Evolutionary conservation across 1,140 invertebrate species (phyloP).

Genomic region (Oppia nitens): DNA sequence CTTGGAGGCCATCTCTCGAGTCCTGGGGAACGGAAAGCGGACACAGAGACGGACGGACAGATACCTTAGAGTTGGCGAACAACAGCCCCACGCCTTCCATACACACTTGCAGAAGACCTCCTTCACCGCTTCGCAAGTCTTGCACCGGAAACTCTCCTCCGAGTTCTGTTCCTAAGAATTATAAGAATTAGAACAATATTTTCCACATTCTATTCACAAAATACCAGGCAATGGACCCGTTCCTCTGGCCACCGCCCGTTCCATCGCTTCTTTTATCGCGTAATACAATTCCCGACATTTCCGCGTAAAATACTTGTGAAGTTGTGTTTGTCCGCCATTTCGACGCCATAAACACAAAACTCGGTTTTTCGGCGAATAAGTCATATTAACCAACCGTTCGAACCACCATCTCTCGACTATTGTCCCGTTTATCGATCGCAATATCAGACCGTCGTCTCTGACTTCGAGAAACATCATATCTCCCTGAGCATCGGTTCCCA

Average conservation of each 20-base stretch:
- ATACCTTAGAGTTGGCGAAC: conserved; percentile 96
- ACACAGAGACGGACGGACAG: neutral
- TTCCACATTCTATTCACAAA: neutral
- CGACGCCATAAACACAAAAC: conserved; percentile 62
- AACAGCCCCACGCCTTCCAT: conserved; percentile 96
- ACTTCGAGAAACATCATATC: conserved; percentile 92
- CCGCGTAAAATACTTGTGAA: conserved; percentile 97
- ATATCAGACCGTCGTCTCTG: conserved; percentile 86
- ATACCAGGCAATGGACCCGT: conserved; percentile 46
- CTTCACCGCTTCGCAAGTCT: conserved; percentile 87
- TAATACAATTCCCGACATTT: conserved; percentile 99
- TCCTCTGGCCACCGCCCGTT: conserved; percentile 70
- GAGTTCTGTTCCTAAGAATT: conserved; percentile 42
- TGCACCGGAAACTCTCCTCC: conserved; percentile 97
- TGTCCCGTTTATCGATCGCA: conserved; percentile 76
- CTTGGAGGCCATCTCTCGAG: no score
- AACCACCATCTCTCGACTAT: conserved; percentile 98
- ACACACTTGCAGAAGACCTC: conserved; percentile 93
- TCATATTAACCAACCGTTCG: conserved; percentile 97
- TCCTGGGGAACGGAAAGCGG: no score
- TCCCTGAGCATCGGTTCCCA: conserved; percentile 67
- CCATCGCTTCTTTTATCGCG: conserved; percentile 97
- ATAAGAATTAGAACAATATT: neutral
- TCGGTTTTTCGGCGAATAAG: conserved; percentile 93
- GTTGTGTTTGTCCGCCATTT: conserved; percentile 71